A percentile compares a stretch with the other conserved stretches of the same genome.
These are phyloP conservation scores for Phrynocephalus forsythii DNA, from an alignment of 2,797 vertebrate species.

Conservation along the genomic window DNA sequence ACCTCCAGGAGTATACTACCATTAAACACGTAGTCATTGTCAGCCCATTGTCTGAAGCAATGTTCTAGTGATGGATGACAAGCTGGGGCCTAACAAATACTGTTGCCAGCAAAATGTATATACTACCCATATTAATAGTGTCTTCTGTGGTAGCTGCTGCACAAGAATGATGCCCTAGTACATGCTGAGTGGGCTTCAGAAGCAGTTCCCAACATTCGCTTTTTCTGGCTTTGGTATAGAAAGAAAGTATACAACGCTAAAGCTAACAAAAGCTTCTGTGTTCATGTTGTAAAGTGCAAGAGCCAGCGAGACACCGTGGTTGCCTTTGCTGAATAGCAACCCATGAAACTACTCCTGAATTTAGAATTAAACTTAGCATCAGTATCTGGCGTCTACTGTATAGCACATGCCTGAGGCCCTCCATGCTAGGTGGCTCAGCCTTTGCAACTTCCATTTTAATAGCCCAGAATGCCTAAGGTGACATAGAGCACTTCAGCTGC, in stretches of 20 bases:
- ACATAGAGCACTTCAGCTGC: too few species aligned
- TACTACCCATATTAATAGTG: constrained; percentile 35
- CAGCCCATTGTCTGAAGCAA: constrained; percentile 31
- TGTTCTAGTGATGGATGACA: constrained; percentile 48
- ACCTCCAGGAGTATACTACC: background rate
- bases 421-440: background rate
- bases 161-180: background rate
- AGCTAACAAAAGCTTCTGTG: background rate
- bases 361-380: background rate
- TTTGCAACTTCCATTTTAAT: background rate
- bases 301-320: background rate
- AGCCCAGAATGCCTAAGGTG: too few species aligned
- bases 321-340: background rate
- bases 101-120: constrained; percentile 36
- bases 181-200: background rate
- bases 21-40: constrained; percentile 51
- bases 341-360: background rate
- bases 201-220: background rate
- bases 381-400: background rate
- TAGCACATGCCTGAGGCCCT: background rate
- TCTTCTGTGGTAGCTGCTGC: background rate
- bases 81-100: constrained; percentile 40
- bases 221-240: constrained; percentile 2
- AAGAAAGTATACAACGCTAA: background rate
- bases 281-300: background rate